Percentiles rank a stretch among this genome's conserved stretches.
phyloP scores from a whole-genome alignment of 2,888 invertebrate species.

The Drosophila tripunctata region DNA sequence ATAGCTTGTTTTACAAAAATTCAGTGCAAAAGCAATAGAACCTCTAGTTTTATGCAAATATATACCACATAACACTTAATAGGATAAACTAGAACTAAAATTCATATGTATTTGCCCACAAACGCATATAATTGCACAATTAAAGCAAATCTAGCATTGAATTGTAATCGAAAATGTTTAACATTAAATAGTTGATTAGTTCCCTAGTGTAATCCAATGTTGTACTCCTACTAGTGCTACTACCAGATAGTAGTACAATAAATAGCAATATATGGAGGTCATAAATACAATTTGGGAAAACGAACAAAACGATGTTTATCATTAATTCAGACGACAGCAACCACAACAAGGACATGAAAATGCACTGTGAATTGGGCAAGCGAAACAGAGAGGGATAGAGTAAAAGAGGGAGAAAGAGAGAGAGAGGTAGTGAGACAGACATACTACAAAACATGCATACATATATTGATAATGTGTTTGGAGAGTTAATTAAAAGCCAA shows the following conservation, averaged over 20 bases:
- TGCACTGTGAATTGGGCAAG: conserved; percentile 38
- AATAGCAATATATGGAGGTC: conserved; percentile 14
- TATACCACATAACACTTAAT: no score
- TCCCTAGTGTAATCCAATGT: conserved; percentile 8
- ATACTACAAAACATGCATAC: background rate
- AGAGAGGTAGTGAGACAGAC: background rate
- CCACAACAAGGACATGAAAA: conserved; percentile 31
- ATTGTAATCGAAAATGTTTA: background rate
- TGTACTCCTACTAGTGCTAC: conserved; percentile 3
- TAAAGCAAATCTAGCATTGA: background rate
- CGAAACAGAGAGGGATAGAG: background rate
- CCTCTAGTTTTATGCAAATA: no score
- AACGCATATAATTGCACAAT: background rate
- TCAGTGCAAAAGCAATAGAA: no score
- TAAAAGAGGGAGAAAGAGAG: background rate
- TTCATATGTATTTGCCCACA: background rate
- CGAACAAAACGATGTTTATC: conserved; percentile 20
- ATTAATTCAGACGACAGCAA: conserved; percentile 19
- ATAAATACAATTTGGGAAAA: conserved; percentile 43
- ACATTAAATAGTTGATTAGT: background rate
- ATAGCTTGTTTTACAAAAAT: no score
- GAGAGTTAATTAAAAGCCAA: conserved; percentile 62
- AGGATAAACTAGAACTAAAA: no score
- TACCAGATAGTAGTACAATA: conserved; percentile 2
- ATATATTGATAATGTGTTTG: conserved; percentile 37